Conservation (phyloP, 1,140 invertebrate genomes). For the Cydia splendana region DNA sequence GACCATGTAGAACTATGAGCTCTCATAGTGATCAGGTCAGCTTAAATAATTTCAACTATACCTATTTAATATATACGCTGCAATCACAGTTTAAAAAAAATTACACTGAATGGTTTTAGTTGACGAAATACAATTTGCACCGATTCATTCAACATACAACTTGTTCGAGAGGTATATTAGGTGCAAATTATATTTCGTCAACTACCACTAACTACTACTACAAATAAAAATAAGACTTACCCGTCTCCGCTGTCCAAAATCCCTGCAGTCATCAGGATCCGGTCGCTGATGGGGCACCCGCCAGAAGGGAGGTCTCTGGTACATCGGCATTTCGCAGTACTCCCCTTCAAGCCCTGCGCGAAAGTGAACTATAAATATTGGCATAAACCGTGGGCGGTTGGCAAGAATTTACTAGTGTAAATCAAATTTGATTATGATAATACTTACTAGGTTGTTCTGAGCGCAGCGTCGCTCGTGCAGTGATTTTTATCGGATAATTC, state of each 20-base stretch:
- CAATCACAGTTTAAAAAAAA: too few relatives aligned
- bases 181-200: too few relatives aligned
- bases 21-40: too few relatives aligned
- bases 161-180: background rate
- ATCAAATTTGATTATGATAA: conserved; percentile 50
- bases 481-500: conserved; percentile 66
- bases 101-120: too few relatives aligned
- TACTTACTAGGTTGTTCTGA: conserved; percentile 24
- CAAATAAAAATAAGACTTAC: conserved; percentile 40
- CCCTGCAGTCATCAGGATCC: conserved; percentile 68
- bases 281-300: conserved; percentile 76
- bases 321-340: conserved; percentile 86
- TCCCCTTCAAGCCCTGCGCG: background rate
- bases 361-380: conserved; percentile 17
- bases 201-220: background rate
- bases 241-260: conserved; percentile 49
- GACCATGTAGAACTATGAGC: too few relatives aligned
- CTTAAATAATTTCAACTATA: too few relatives aligned
- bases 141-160: too few relatives aligned
- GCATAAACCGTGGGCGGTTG: conserved; percentile 51
- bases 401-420: conserved; percentile 54
- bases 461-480: conserved; percentile 50
- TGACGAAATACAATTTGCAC: too few relatives aligned
- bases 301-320: conserved; percentile 83
- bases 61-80: too few relatives aligned